A percentile compares a stretch with the other conserved stretches of the same genome.
phyloP scores from a whole-genome alignment of 2,888 invertebrate species.

The Coleophora deauratella region DNA sequence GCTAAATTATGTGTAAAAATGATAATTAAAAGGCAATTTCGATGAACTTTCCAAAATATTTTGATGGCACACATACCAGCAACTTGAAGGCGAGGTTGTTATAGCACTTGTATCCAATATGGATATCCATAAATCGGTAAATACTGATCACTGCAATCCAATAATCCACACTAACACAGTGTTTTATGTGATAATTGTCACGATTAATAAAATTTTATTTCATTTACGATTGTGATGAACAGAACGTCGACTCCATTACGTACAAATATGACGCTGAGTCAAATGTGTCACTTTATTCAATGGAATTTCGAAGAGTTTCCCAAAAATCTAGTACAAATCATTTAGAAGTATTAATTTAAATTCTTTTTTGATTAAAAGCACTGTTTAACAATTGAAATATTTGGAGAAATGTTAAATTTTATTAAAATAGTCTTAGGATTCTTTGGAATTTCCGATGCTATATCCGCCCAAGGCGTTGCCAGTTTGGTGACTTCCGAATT shows the following conservation, averaged over 20 bases:
- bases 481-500: conserved; percentile 68
- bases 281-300: conserved; percentile 40
- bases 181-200: conserved; percentile 48
- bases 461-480: conserved; percentile 58
- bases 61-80: conserved; percentile 74
- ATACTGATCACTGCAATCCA: conserved; percentile 52
- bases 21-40: conserved; percentile 29
- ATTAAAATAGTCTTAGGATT: not conserved
- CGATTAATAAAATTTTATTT: conserved; percentile 38
- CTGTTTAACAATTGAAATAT: not conserved
- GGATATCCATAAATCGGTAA: conserved; percentile 49
- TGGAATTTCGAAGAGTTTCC: conserved; percentile 38
- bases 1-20: too few species aligned
- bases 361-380: too few species aligned
- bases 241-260: conserved; percentile 77
- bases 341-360: too few species aligned
- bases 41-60: conserved; percentile 74
- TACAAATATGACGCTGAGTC: conserved; percentile 77
- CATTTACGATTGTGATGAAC: conserved; percentile 43
- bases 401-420: not conserved
- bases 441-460: conserved; percentile 20
- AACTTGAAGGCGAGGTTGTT: conserved; percentile 55
- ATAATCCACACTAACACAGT: conserved; percentile 35
- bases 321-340: too few species aligned
- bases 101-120: conserved; percentile 31